Percentiles rank a stretch among this genome's conserved stretches.
Conservation (phyloP, 2,797 vertebrate species). For the Chrosomus eos region DNA sequence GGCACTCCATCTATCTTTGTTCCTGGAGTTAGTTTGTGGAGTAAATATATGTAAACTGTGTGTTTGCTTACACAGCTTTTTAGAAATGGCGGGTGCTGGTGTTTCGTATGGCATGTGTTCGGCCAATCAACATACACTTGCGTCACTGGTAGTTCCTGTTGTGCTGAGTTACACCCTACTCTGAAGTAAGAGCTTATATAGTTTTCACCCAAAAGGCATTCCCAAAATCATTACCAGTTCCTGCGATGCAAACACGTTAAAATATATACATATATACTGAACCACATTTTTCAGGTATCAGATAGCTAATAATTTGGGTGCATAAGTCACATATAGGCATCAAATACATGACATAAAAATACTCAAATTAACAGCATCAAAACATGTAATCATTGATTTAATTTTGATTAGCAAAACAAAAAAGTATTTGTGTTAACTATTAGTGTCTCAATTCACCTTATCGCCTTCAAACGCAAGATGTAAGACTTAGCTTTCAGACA, state of each 20-base stretch:
- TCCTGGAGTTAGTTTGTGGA: not conserved
- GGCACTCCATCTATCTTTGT: no score
- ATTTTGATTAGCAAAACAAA: no score
- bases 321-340: not conserved
- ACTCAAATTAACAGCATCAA: not conserved
- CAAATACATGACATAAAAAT: not conserved
- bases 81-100: no score
- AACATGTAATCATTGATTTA: not conserved
- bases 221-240: not conserved
- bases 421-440: not conserved
- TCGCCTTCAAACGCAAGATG: not conserved
- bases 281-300: not conserved
- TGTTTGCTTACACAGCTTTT: not conserved
- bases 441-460: not conserved
- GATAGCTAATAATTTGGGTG: not conserved
- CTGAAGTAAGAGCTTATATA: not conserved
- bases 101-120: no score
- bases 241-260: no score
- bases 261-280: not conserved
- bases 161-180: no score
- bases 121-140: no score
- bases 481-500: constrained; percentile 31
- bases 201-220: no score
- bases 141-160: not conserved
- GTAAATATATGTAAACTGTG: not conserved